Evolutionary conservation across 2,888 invertebrate species (phyloP), one percentile per base, ranked within the genome.

Genomic region (Iphiclides podalirius): DNA sequence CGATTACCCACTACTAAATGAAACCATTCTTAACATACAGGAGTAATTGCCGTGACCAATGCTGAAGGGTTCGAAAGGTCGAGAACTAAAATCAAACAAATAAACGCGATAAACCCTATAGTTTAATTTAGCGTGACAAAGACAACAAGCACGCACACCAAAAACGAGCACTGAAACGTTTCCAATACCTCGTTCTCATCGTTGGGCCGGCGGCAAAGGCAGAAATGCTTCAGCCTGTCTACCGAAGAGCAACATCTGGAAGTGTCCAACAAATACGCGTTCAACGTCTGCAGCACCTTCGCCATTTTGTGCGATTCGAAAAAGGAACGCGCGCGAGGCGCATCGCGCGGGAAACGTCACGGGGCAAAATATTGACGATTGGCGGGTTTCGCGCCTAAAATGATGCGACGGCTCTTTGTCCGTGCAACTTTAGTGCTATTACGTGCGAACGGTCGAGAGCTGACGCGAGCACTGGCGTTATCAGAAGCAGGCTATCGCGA

Each of bases 211-310:
- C 86, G 83, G 56, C 88, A 88, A 54, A 88, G 64, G 61, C 87
- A 87, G 57, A 87, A 84, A 39, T 80, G 77, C 59, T 84, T 87
- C 54, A 87, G 63, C 55, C 83, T 75, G 13, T 87, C 85, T 15
- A 87, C 79, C 39, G 69, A 73, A 61, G 67, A 65, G 47, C 87
- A 86, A 66, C 86, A 88, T 63, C 75, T 81, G 4, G 76, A 69
- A 11, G 79, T 72, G 58, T 87, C 87, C 62, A 87, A 62, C 33
- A 85, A 69, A 63, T 76, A 84, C 15, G 74, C 84, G 56, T 83
- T 86, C 57, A 88, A 63, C 39, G 75, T 77, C 51, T 84, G 78
- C 35, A 84, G 55, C 49, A 84, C 76, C 58, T 74, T 81, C 33
- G 79, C 76, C 86, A 88, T 88, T 34, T 52, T 46, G 31, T 17